phyloP scores from a whole-genome alignment of 2,797 vertebrate species.

The Malacoctenus gilli region DNA sequence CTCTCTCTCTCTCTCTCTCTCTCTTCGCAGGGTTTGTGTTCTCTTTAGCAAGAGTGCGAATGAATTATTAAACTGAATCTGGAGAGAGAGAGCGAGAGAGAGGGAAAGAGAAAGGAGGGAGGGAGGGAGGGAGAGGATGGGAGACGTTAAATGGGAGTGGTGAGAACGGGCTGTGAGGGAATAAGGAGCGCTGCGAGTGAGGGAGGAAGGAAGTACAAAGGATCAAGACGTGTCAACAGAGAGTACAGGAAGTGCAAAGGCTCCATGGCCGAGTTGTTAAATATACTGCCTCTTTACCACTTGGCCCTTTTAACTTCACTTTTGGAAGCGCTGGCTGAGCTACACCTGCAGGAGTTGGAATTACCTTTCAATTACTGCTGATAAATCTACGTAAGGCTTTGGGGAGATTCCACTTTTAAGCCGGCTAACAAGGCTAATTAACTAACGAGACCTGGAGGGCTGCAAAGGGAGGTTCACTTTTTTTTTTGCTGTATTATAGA shows the following conservation, averaged over 20 bases:
- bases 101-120: too few relatives aligned
- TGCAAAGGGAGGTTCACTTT: constrained; percentile 22
- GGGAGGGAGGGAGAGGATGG: constrained; percentile 21
- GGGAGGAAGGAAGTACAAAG: constrained; percentile 43
- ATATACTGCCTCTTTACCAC: constrained; percentile 19
- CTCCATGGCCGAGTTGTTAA: constrained; percentile 36
- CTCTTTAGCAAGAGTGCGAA: constrained; percentile 66
- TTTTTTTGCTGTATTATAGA: constrained; percentile 26
- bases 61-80: constrained; percentile 77
- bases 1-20: constrained; percentile 34
- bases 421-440: constrained; percentile 75
- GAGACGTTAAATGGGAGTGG: constrained; percentile 53
- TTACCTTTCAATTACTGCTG: constrained; percentile 75
- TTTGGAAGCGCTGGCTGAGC: constrained; percentile 44
- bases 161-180: constrained; percentile 56
- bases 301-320: constrained; percentile 47
- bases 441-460: constrained; percentile 61
- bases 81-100: constrained; percentile 54
- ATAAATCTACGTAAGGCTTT: constrained; percentile 72
- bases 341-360: constrained; percentile 66
- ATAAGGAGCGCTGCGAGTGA: constrained; percentile 45
- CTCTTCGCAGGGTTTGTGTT: constrained; percentile 61
- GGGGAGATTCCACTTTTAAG: constrained; percentile 73
- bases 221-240: constrained; percentile 33
- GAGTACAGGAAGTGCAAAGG: constrained; percentile 35